Percentiles rank a stretch among this genome's conserved stretches.
Evolutionary conservation across 2,797 vertebrate species (phyloP).

Genomic region (Takifugu ocellatus): DNA sequence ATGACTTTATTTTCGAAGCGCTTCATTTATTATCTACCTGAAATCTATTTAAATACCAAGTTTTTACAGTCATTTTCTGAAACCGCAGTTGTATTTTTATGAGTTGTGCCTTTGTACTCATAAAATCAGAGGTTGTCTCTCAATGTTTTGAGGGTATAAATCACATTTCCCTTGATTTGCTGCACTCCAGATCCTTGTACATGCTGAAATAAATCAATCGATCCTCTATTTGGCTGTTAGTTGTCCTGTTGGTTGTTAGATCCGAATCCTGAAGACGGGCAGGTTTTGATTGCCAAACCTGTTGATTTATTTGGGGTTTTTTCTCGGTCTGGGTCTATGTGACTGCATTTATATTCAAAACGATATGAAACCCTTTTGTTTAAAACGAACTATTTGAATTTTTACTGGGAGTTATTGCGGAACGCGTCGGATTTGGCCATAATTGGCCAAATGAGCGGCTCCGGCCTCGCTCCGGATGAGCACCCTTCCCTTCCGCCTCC

Average conservation of each 20-base stretch:
- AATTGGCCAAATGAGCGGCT: background rate
- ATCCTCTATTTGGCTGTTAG: conserved; percentile 19
- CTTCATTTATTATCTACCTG: background rate
- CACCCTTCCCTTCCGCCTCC: conserved; percentile 62
- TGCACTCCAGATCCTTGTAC: conserved; percentile 70
- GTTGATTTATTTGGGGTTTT: too few relatives aligned
- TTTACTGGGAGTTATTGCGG: background rate
- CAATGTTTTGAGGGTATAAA: background rate
- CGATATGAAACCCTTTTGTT: background rate
- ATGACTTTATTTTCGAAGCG: conserved; percentile 17
- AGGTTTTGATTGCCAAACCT: too few relatives aligned
- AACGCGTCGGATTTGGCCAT: too few relatives aligned
- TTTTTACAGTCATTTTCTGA: too few relatives aligned
- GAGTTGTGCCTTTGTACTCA: background rate
- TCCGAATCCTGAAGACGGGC: background rate
- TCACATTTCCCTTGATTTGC: conserved; percentile 25
- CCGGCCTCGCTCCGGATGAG: conserved; percentile 52
- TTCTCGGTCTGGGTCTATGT: too few relatives aligned
- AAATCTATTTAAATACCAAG: background rate
- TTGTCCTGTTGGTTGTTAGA: conserved; percentile 12
- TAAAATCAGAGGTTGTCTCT: background rate
- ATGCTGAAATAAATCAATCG: conserved; percentile 74
- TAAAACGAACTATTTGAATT: background rate
- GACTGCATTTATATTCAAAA: background rate
- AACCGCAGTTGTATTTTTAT: background rate